These are phyloP conservation scores for Tupaia tana DNA, from an alignment of 2,113 vertebrate species.

Conservation along the genomic window DNA sequence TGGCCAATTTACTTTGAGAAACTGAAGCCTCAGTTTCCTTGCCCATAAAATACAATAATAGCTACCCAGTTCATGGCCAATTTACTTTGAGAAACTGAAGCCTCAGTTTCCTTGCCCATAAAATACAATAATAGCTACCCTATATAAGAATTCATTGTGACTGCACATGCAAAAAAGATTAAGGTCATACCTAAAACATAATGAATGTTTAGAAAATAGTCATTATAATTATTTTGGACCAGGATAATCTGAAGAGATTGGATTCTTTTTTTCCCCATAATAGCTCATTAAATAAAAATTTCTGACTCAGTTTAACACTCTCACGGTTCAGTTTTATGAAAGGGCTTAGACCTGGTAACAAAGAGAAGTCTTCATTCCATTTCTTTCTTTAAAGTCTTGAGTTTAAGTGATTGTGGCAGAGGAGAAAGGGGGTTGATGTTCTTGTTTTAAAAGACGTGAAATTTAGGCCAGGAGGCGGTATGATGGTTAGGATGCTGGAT, in stretches of 20 bases:
- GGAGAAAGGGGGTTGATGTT: not conserved
- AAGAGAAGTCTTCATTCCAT: not conserved
- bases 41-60: constrained; percentile 13
- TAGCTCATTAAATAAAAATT: not conserved
- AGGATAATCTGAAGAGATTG: not conserved
- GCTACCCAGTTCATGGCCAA: no score
- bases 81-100: no score
- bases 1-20: not conserved
- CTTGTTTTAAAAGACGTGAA: not conserved
- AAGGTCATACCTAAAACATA: not conserved
- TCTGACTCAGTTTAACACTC: not conserved
- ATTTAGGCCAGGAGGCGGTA: no score
- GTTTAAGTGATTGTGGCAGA: not conserved
- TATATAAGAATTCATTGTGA: not conserved
- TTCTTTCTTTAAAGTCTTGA: not conserved
- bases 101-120: constrained; percentile 31
- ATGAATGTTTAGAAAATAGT: not conserved
- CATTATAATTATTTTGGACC: not conserved
- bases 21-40: constrained; percentile 17
- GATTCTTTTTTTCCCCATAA: not conserved
- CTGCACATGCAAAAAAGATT: not conserved
- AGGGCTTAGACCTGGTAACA: not conserved
- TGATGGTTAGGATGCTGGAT: no score
- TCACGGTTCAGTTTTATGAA: not conserved
- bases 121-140: not conserved